A percentile compares a stretch with the other conserved stretches of the same genome.
Conservation (phyloP, 2,797 vertebrate genomes). For the Cuculus canorus region DNA sequence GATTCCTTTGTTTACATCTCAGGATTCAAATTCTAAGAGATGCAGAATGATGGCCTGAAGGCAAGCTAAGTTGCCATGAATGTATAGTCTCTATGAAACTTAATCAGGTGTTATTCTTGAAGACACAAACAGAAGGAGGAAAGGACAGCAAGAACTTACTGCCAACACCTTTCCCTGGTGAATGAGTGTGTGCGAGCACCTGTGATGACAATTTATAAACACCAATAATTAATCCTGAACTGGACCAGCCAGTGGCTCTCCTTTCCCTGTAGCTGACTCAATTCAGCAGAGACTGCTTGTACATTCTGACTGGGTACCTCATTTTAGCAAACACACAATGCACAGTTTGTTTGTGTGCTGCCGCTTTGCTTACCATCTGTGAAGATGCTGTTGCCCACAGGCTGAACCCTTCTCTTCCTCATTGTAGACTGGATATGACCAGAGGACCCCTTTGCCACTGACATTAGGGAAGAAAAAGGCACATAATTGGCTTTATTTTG, state of each 20-base stretch:
- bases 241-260: neutral
- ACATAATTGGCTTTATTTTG: neutral
- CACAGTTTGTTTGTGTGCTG: neutral
- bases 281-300: neutral
- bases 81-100: neutral
- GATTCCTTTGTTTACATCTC: neutral
- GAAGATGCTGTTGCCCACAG: conserved; percentile 1
- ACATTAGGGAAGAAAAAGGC: neutral
- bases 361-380: neutral
- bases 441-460: neutral
- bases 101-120: neutral
- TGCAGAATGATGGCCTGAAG: neutral
- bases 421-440: neutral
- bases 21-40: neutral
- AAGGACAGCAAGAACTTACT: neutral
- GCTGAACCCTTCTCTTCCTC: neutral
- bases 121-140: neutral
- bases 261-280: neutral
- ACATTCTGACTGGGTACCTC: neutral
- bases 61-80: neutral
- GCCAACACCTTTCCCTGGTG: neutral
- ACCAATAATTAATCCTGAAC: neutral
- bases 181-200: neutral
- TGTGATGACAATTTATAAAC: neutral
- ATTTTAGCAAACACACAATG: neutral